A percentile compares a stretch with the other conserved stretches of the same genome.
Conservation (phyloP, 2,113 vertebrate species). For the Labeo catla region DNA sequence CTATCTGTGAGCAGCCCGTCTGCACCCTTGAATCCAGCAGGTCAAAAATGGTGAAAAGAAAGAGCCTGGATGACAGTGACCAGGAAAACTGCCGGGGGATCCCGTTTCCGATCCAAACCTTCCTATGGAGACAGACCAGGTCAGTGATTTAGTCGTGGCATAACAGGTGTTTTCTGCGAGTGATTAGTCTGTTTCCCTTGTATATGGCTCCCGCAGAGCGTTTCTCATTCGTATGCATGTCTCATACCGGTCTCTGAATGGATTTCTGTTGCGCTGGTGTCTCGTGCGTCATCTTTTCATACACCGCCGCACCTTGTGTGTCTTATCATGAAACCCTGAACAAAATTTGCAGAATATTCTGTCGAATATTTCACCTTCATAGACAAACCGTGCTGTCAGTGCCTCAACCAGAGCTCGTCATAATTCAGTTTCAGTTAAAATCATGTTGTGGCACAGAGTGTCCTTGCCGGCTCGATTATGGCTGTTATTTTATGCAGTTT, state of each 20-base stretch:
- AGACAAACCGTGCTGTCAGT: not conserved
- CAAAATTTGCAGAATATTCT: not conserved
- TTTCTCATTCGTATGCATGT: not conserved
- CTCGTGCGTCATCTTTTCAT: slow-evolving; percentile 44
- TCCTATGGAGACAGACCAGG: slow-evolving; percentile 98
- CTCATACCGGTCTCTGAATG: not conserved
- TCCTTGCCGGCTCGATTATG: not conserved
- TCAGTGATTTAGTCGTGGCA: slow-evolving; percentile 70
- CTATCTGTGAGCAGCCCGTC: not conserved
- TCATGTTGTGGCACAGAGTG: not conserved
- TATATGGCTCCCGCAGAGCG: not conserved
- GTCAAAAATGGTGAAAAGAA: slow-evolving; percentile 93
- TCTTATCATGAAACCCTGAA: not conserved
- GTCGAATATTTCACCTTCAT: slow-evolving; percentile 4
- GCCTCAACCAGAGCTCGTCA: not conserved
- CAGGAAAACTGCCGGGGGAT: slow-evolving; percentile 91
- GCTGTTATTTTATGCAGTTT: not conserved
- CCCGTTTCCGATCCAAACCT: slow-evolving; percentile 97
- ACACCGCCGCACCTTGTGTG: not conserved
- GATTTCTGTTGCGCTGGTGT: slow-evolving; percentile 2
- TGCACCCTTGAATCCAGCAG: not conserved
- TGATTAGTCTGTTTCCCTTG: not conserved
- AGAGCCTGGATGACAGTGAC: slow-evolving; percentile 94
- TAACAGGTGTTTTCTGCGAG: slow-evolving; percentile 55
- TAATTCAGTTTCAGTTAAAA: not conserved